phyloP scores from a whole-genome alignment of 2,797 vertebrate species.

The Onychomys arenicola region DNA sequence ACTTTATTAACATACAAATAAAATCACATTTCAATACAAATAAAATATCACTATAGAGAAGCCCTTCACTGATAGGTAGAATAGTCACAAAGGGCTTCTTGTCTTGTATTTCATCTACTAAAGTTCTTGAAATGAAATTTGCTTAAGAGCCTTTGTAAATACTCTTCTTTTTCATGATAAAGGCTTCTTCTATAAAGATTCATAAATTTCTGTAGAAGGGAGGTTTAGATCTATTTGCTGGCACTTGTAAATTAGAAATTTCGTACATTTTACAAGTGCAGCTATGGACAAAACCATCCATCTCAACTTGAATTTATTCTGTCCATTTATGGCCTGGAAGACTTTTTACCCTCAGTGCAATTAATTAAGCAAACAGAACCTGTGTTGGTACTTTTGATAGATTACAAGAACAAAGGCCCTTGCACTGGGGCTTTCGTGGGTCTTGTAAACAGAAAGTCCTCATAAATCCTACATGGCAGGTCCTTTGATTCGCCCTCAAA shows the following conservation, averaged over 20 bases:
- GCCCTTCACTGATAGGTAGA: background rate
- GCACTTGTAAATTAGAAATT: slow-evolving; percentile 82
- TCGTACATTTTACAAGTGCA: slow-evolving; percentile 78
- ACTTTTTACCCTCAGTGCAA: slow-evolving; percentile 61
- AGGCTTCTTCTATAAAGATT: slow-evolving; percentile 70
- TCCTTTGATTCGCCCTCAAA: slow-evolving; percentile 63
- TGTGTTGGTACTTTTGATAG: slow-evolving; percentile 59
- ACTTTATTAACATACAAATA: no score
- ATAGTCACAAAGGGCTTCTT: slow-evolving; percentile 13
- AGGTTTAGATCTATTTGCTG: slow-evolving; percentile 84
- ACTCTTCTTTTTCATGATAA: slow-evolving; percentile 66
- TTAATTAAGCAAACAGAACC: slow-evolving; percentile 83
- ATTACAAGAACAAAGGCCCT: slow-evolving; percentile 65
- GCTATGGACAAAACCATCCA: slow-evolving; percentile 72
- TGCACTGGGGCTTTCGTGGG: background rate
- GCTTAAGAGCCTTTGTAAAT: slow-evolving; percentile 74
- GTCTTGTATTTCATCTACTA: slow-evolving; percentile 57
- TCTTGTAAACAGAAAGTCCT: slow-evolving; percentile 63
- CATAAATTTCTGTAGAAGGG: slow-evolving; percentile 65
- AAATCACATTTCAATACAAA: no score
- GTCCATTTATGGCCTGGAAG: slow-evolving; percentile 80
- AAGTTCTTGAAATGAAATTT: slow-evolving; percentile 69
- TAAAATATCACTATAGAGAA: no score
- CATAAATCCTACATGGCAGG: slow-evolving; percentile 60
- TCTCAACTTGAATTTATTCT: slow-evolving; percentile 78